Evolutionary conservation across 1,140 invertebrate genomes (phyloP), one percentile per base, ranked within the genome.

Genomic region (Sinonovacula constricta): DNA sequence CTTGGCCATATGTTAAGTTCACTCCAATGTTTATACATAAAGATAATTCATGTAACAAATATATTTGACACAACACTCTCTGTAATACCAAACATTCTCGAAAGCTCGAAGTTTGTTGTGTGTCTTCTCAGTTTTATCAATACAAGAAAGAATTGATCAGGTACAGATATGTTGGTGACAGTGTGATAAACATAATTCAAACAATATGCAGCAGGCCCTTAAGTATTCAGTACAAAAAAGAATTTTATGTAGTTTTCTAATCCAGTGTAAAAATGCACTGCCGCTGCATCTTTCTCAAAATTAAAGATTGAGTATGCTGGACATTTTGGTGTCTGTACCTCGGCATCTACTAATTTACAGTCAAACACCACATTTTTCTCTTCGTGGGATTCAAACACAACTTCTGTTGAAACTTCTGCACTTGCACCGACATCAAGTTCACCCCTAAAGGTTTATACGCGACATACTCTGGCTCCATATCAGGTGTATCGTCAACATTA

Each of bases 201-300:
- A 66, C 36, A 67, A 66, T 65, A 71, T 45, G 65, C 70, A 33
- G 81, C 75, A 62, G 76, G 81, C 14, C 76, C 76, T 28, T 75
- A 31, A 51, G 76, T 75, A 36, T 34, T 24, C n/a, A 79, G 63
- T 28, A 82, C 81, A 75, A 79, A 76, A 3, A 75, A 59, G 34
- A n/a, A n/a, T n/a, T 79, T 79, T 0, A 26, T 18, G 59, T 59
- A 65, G 1, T 31, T 71, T 45, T 79, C 71, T 12, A 79, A 30
- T 24, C 81, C 71, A 36, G 76, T 79, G 57, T 82, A 79, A 71
- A 75, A 80, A 63, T 75, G 71, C 2, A 76, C 33, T 10, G 30
- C 63, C 24, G 28, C 26, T 14, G 34, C 22, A 31, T 80, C 69
- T 60, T 68, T 34, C 51, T 15, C 0, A 51, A 80, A 80, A 30